phyloP scores from a whole-genome alignment of 2,113 vertebrate species.

The Chinchilla lanigera region DNA sequence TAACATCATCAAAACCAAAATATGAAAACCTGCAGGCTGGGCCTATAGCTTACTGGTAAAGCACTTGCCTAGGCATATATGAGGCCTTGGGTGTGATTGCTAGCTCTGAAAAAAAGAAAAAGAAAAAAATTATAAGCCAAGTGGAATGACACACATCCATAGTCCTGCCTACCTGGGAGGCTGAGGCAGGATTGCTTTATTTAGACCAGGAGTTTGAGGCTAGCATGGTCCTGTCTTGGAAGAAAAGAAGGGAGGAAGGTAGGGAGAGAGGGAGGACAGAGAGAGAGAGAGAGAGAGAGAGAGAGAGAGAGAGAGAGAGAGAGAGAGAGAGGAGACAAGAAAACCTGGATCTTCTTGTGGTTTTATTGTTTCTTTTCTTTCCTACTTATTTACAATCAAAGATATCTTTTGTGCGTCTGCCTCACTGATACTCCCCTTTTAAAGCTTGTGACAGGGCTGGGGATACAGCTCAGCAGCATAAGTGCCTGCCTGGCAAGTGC shows the following conservation, averaged over 20 bases:
- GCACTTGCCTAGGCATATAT: not conserved
- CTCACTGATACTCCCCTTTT: not conserved
- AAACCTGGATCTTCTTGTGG: not conserved
- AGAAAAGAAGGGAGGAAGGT: not conserved
- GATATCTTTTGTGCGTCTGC: not conserved
- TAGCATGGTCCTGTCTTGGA: not conserved
- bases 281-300: too few species aligned
- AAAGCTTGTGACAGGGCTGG: not conserved
- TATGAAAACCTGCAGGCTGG: not conserved
- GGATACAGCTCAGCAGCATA: too few species aligned
- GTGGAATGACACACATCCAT: too few species aligned
- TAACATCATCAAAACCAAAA: not conserved
- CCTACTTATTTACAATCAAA: not conserved
- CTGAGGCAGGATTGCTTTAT: not conserved
- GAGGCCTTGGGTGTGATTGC: not conserved
- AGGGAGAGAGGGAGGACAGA: not conserved
- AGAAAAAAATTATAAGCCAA: not conserved
- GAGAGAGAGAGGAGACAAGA: not conserved
- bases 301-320: not conserved
- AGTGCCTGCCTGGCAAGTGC: too few species aligned
- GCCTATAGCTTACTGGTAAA: not conserved
- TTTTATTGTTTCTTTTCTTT: conserved; percentile 17
- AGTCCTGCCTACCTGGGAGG: not conserved
- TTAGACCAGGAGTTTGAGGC: not conserved
- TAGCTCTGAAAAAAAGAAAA: not conserved